Conservation (phyloP, 2,797 vertebrate species). For the Tapirus indicus region DNA sequence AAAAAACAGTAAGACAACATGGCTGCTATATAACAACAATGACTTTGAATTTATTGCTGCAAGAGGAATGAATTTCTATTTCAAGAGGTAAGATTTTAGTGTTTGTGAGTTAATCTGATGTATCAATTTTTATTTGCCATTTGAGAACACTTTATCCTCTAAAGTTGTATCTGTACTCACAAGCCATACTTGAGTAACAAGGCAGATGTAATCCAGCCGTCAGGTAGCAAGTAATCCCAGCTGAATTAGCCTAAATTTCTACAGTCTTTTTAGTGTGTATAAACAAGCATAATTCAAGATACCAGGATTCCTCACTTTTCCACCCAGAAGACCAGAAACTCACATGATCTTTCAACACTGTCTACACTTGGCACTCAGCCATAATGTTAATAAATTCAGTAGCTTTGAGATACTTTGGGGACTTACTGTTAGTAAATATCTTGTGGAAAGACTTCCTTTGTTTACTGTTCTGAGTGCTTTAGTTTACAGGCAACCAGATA, state of each 20-base stretch:
- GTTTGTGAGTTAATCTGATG: background rate
- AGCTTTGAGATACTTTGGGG: background rate
- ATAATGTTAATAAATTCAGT: background rate
- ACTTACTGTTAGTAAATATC: background rate
- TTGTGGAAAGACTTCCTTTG: background rate
- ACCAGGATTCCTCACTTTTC: background rate
- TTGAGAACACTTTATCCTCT: background rate
- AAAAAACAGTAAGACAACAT: background rate
- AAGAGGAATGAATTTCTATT: background rate
- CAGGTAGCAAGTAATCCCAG: background rate
- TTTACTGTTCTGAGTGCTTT: background rate
- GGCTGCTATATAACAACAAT: background rate
- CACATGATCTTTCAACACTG: background rate
- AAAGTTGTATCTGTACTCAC: background rate
- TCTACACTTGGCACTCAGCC: background rate
- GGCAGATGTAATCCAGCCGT: background rate
- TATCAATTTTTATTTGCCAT: background rate
- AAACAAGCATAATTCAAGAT: background rate
- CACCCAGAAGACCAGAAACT: background rate
- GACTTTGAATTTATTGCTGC: background rate
- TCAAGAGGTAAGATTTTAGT: conserved; percentile 9
- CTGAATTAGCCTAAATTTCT: background rate
- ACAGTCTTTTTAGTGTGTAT: background rate
- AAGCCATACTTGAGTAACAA: background rate
- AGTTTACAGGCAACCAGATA: background rate